A percentile compares a stretch with the other conserved stretches of the same genome.
Conservation (phyloP, 2,797 vertebrate species). For the Momotus momota region DNA sequence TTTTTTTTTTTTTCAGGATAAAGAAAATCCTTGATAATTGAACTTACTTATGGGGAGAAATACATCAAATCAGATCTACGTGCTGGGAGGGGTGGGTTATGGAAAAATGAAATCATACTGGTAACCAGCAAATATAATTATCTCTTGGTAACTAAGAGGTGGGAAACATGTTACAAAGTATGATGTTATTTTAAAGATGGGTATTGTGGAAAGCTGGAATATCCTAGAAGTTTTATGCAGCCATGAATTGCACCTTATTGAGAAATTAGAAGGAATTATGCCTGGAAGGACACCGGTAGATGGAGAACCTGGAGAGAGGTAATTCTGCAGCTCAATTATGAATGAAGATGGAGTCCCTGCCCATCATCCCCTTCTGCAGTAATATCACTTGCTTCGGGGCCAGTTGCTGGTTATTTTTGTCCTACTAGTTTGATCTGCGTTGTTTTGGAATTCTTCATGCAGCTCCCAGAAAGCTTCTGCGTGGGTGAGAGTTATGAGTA, state of each 20-base stretch:
- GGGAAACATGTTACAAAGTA: neutral
- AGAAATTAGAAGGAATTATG: neutral
- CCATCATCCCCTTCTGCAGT: neutral
- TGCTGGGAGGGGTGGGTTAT: neutral
- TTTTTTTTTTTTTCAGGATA: neutral
- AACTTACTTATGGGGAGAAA: neutral
- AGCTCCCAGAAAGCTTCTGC: neutral
- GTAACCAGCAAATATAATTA: neutral
- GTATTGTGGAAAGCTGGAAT: neutral
- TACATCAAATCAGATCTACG: neutral
- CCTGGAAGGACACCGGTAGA: neutral
- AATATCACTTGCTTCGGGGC: neutral
- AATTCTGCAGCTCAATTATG: neutral
- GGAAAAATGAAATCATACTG: neutral
- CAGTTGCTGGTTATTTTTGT: neutral
- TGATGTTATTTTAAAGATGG: neutral
- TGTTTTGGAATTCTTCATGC: conserved; percentile 10
- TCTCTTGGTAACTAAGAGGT: neutral
- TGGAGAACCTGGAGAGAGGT: neutral
- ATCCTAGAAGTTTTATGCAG: neutral
- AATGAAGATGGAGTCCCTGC: neutral
- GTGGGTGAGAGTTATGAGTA: conserved; percentile 26
- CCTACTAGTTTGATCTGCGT: neutral
- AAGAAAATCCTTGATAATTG: neutral
- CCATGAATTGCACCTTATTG: neutral